Conservation (phyloP, 2,888 invertebrate genomes). For the Himalopsyche anomala region DNA sequence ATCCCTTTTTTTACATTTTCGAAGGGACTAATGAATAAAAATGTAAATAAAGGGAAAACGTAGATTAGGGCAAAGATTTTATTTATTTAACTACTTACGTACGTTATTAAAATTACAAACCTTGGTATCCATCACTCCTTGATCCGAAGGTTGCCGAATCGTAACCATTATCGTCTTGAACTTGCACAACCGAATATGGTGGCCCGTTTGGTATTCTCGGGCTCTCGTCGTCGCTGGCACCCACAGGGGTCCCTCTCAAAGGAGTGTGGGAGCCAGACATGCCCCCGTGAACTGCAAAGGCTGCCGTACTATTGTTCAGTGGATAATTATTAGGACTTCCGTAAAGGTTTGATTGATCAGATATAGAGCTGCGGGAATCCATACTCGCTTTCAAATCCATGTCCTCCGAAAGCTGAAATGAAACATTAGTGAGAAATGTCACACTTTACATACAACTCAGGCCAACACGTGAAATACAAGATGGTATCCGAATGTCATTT, state of each 20-base stretch:
- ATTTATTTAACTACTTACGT: too few relatives aligned
- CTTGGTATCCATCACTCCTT: constrained; percentile 74
- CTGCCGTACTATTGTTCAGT: constrained; percentile 50
- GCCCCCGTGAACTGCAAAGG: constrained; percentile 67
- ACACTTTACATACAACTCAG: neutral
- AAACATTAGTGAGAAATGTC: neutral
- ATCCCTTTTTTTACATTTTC: too few relatives aligned
- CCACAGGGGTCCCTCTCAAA: constrained; percentile 73
- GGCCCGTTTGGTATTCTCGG: constrained; percentile 74
- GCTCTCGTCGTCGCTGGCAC: constrained; percentile 76
- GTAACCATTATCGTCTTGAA: constrained; percentile 75
- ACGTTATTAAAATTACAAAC: constrained; percentile 66
- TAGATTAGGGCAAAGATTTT: too few relatives aligned
- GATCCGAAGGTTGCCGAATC: constrained; percentile 73
- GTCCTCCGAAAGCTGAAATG: constrained; percentile 74
- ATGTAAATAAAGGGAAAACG: too few relatives aligned
- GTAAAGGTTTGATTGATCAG: constrained; percentile 25
- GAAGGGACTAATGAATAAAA: too few relatives aligned
- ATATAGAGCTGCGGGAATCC: constrained; percentile 73
- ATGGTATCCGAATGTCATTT: too few relatives aligned
- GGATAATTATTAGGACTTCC: neutral
- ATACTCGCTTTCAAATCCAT: constrained; percentile 75
- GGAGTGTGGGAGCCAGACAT: constrained; percentile 66
- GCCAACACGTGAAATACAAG: too few relatives aligned
- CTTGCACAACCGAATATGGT: constrained; percentile 84